Evolutionary conservation across 1,140 invertebrate genomes (phyloP), one percentile per base, ranked within the genome.

Genomic region (Magallana angulata): DNA sequence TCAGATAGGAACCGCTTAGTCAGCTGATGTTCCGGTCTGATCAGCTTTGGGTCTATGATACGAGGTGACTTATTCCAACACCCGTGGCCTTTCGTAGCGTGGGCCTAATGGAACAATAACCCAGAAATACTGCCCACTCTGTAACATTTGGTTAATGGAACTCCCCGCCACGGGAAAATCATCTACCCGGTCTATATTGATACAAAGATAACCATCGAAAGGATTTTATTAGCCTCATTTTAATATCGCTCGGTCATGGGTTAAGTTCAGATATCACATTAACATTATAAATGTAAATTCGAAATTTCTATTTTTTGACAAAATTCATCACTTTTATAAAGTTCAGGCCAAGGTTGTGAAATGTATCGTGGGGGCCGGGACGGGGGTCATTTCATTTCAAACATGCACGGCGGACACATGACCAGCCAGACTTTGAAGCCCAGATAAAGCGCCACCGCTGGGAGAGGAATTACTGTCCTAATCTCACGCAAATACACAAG

Each of bases 251-350:
- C 68, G 68, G 68, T 76, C 68, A 76, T 30, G 68, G 36, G 68
- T 76, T 76, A 30, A 36, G 68, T 76, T 30, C 68, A 76, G 24
- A 76, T 76, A 76, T 30, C 24, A 48, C 48, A 30, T 76, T 76
- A 48, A 30, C 24, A 76, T 76, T 48, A 76, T 36, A 30, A 76
- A 76, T 76, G 30, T 76, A 30, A 76, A 9, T 62, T 62, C n/a
- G 60, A 62, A 48, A 62, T 62, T 62, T 62, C 60, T 60, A 11
- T 30, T 71, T 71, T 71, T 76, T 76, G 68, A 76, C 18, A 76
- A 76, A 24, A 76, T 76, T 76, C 30, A 76, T 76, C 18, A 76
- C 36, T 76, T 76, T 4, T 48, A 48, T 0, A 64, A 76, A 76
- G 68, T 76, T 76, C 68, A 76, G 30, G 5, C 14, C 11, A 30